A percentile compares a stretch with the other conserved stretches of the same genome.
Evolutionary conservation across 2,888 invertebrate genomes (phyloP).

Genomic region (Pemphredon lugubris): DNA sequence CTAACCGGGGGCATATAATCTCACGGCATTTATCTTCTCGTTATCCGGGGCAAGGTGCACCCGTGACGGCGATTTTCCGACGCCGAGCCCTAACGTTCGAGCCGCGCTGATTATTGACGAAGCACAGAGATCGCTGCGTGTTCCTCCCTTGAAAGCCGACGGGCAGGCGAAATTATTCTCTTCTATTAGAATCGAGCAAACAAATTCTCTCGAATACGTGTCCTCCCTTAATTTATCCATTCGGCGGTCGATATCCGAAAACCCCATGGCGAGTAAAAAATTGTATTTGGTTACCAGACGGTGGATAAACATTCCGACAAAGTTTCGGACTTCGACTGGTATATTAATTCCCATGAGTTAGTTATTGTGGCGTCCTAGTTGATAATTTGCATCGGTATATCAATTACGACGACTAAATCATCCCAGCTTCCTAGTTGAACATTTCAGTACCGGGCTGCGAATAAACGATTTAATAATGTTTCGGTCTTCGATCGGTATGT

Average conservation of each 20-base stretch:
- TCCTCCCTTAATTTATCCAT: no score
- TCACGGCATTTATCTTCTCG: slow-evolving; percentile 46
- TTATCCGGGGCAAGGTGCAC: slow-evolving; percentile 31
- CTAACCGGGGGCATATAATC: slow-evolving; percentile 32
- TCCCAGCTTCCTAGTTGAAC: no score
- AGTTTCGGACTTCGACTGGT: no score
- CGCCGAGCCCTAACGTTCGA: neutral
- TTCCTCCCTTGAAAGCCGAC: neutral
- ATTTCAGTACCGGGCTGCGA: no score
- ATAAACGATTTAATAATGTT: no score
- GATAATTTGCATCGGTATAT: no score
- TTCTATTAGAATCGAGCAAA: neutral
- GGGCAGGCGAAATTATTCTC: neutral
- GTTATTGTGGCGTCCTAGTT: no score
- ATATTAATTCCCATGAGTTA: no score
- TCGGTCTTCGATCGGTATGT: no score
- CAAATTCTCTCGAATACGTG: neutral
- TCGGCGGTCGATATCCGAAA: no score
- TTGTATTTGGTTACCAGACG: neutral
- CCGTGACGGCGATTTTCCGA: slow-evolving; percentile 4
- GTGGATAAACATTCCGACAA: neutral
- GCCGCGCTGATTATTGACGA: slow-evolving; percentile 22
- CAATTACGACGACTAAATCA: no score
- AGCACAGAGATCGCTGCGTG: slow-evolving; percentile 1
- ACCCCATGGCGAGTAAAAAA: no score